A percentile compares a stretch with the other conserved stretches of the same genome.
Evolutionary conservation across 2,888 invertebrate species (phyloP).

Genomic region (Chrysolina americana): DNA sequence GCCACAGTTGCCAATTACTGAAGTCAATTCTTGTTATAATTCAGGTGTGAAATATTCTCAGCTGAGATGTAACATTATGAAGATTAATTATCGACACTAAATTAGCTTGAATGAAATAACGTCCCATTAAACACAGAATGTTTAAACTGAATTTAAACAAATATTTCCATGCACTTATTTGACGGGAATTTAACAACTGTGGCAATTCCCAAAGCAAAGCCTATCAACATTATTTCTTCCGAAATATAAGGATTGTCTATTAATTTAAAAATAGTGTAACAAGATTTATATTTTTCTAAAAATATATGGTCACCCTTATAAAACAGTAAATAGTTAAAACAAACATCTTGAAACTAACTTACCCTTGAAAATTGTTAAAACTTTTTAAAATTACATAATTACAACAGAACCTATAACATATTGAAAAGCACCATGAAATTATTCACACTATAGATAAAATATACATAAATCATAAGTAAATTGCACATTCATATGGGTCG

Average conservation of each 20-base stretch:
- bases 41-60: background rate
- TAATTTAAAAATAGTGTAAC: conserved; percentile 51
- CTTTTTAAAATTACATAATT: background rate
- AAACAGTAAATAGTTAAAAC: conserved; percentile 26
- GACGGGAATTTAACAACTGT: background rate
- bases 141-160: background rate
- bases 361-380: conserved; percentile 2
- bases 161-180: background rate
- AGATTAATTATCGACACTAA: background rate
- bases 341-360: background rate
- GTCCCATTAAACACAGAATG: background rate
- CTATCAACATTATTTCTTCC: conserved; percentile 13
- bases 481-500: conserved; percentile 36
- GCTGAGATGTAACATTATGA: background rate
- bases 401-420: conserved; percentile 26
- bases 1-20: background rate
- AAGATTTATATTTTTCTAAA: conserved; percentile 47
- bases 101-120: background rate
- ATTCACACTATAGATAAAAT: conserved; percentile 41
- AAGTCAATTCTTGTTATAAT: background rate
- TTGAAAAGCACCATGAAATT: conserved; percentile 43
- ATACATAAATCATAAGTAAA: conserved; percentile 40
- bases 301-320: conserved; percentile 42
- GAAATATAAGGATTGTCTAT: conserved; percentile 43
- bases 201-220: background rate